These are phyloP conservation scores for Harlomillsia oculata DNA, from an alignment of 1,140 invertebrate species.

Conservation along the genomic window DNA sequence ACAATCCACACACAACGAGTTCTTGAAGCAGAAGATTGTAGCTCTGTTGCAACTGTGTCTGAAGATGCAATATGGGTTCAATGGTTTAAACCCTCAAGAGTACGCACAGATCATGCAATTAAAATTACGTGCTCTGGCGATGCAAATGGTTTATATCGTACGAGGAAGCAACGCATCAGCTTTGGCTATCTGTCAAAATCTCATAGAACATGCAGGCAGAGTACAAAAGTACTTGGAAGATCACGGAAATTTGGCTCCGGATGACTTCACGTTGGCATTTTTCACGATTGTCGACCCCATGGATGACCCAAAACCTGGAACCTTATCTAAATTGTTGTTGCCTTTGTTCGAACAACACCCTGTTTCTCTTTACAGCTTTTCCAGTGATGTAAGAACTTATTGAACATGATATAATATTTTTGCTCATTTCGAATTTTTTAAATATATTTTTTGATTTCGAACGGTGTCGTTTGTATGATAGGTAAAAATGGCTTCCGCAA, in stretches of 20 bases:
- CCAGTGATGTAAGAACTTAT: slow-evolving; percentile 29
- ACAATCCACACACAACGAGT: slow-evolving; percentile 23
- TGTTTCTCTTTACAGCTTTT: slow-evolving; percentile 38
- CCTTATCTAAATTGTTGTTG: slow-evolving; percentile 65
- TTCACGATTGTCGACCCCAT: slow-evolving; percentile 65
- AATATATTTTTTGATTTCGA: neutral
- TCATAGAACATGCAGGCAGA: slow-evolving; percentile 51
- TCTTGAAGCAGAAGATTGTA: slow-evolving; percentile 26
- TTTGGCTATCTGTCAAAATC: slow-evolving; percentile 52
- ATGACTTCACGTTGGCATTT: slow-evolving; percentile 67
- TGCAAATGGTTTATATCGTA: slow-evolving; percentile 68
- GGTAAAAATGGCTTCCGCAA: slow-evolving; percentile 65
- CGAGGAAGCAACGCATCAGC: slow-evolving; percentile 52
- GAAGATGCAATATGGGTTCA: slow-evolving; percentile 67
- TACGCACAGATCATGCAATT: slow-evolving; percentile 69
- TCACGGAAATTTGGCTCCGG: slow-evolving; percentile 43
- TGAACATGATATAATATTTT: neutral
- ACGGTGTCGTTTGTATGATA: slow-evolving; percentile 37
- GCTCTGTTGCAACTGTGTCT: slow-evolving; percentile 38
- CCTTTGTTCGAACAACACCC: slow-evolving; percentile 56
- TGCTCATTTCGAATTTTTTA: neutral
- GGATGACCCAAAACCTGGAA: slow-evolving; percentile 72
- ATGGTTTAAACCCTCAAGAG: slow-evolving; percentile 62
- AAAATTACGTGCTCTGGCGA: slow-evolving; percentile 67
- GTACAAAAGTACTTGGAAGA: slow-evolving; percentile 45